Percentiles rank a stretch among this genome's conserved stretches.
These are phyloP conservation scores for Arrhamphus sclerolepis DNA, from an alignment of 2,797 vertebrate species.

Conservation along the genomic window DNA sequence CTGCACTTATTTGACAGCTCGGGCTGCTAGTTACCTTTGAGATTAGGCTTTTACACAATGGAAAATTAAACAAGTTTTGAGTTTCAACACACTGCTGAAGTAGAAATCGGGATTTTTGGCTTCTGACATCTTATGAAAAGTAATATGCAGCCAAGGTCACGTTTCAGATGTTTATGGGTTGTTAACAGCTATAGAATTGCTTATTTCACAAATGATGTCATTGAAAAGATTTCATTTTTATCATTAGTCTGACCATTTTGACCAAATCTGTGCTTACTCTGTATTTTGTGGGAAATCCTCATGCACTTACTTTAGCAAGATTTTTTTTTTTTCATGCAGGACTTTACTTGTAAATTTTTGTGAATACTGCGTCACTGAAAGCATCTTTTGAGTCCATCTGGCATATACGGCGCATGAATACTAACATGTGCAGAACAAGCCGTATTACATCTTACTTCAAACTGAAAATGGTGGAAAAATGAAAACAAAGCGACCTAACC, in stretches of 20 bases:
- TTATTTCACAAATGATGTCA: no score
- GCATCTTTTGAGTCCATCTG: not conserved
- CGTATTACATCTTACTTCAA: constrained; percentile 27
- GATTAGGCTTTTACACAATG: constrained; percentile 4
- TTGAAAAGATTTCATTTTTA: no score
- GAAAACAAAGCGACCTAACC: constrained; percentile 49
- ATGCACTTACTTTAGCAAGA: no score
- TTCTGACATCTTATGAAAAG: not conserved
- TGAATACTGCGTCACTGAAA: not conserved
- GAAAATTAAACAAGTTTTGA: constrained; percentile 1
- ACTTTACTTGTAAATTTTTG: not conserved
- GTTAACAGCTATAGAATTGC: not conserved
- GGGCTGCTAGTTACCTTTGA: constrained; percentile 4
- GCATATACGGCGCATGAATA: constrained; percentile 16
- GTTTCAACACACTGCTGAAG: constrained; percentile 6
- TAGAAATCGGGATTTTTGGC: constrained; percentile 8
- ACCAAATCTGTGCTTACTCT: no score
- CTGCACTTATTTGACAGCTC: not conserved
- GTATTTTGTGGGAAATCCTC: no score
- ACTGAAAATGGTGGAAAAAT: constrained; percentile 42
- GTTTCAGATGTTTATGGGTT: not conserved
- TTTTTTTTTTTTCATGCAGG: not conserved
- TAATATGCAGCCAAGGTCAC: not conserved
- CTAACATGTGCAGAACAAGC: constrained; percentile 33
- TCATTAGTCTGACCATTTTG: no score